A percentile compares a stretch with the other conserved stretches of the same genome.
Evolutionary conservation across 2,888 invertebrate genomes (phyloP).

Genomic region (Willowsia nigromaculata): DNA sequence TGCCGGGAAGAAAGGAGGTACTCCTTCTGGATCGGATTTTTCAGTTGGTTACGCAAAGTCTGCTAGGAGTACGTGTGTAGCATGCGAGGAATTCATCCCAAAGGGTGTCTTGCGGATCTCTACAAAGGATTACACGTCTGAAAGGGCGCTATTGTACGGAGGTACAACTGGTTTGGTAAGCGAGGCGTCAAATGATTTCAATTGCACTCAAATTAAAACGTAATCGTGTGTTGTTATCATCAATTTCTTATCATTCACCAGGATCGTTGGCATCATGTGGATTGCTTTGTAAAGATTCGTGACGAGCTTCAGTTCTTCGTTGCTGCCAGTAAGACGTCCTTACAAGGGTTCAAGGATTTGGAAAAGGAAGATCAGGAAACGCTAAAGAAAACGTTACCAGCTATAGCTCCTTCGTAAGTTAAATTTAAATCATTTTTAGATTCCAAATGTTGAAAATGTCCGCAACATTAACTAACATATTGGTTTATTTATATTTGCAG

Average conservation of each 20-base stretch:
- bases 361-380: constrained; percentile 86
- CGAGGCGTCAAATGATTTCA: not conserved
- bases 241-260: not conserved
- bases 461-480: too few relatives aligned
- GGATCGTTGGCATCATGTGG: constrained; percentile 93
- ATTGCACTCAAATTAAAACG: too few relatives aligned
- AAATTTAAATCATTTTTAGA: too few relatives aligned
- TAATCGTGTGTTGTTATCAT: too few relatives aligned
- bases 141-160: constrained; percentile 89
- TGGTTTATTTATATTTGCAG: constrained; percentile 31
- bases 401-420: constrained; percentile 39
- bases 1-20: not conserved
- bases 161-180: constrained; percentile 83
- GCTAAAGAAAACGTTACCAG: constrained; percentile 85
- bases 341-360: constrained; percentile 89
- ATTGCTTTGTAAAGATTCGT: constrained; percentile 91
- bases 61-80: constrained; percentile 83
- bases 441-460: not conserved
- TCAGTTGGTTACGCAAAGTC: constrained; percentile 92
- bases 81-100: constrained; percentile 91
- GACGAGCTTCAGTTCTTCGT: constrained; percentile 86
- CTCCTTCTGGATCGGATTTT: constrained; percentile 83
- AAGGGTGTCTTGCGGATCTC: constrained; percentile 89
- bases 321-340: constrained; percentile 83
- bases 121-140: constrained; percentile 91